phyloP scores from a whole-genome alignment of 2,797 vertebrate genomes.

The Phoxinus dragarum region DNA sequence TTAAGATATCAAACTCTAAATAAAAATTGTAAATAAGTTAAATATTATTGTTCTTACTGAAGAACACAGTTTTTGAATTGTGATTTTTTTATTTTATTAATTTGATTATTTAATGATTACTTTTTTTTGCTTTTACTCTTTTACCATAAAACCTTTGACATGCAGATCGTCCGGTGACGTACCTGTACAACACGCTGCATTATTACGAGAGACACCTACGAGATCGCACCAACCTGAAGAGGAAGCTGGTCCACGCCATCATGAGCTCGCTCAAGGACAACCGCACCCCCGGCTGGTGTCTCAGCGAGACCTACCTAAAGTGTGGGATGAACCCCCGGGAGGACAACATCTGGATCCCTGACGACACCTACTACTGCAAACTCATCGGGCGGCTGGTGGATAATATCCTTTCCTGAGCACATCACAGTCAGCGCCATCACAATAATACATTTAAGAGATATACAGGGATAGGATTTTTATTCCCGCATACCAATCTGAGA shows the following conservation, averaged over 20 bases:
- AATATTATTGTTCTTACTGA: background rate
- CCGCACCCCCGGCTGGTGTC: constrained; percentile 93
- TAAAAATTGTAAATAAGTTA: background rate
- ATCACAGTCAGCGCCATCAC: background rate
- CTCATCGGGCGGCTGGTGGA: constrained; percentile 96
- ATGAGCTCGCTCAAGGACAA: constrained; percentile 98
- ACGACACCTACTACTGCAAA: constrained; percentile 99
- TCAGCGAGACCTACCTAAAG: constrained; percentile 96
- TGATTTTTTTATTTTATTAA: no score
- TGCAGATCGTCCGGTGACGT: constrained; percentile 97
- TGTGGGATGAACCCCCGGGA: constrained; percentile 94
- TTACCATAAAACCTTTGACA: background rate
- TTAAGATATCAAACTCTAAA: background rate
- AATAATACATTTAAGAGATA: background rate
- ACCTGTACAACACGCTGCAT: constrained; percentile 97
- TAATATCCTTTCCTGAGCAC: constrained; percentile 89
- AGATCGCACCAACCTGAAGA: constrained; percentile 92
- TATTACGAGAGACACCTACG: constrained; percentile 96
- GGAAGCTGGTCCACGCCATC: constrained; percentile 96
- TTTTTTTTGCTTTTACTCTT: background rate
- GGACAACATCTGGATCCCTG: constrained; percentile 93
- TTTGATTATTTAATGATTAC: background rate
- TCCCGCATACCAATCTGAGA: background rate
- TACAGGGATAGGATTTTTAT: background rate
- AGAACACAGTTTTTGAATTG: background rate